These are phyloP conservation scores for Anomalospiza imberbis DNA, from an alignment of 2,797 vertebrate species.

Conservation along the genomic window DNA sequence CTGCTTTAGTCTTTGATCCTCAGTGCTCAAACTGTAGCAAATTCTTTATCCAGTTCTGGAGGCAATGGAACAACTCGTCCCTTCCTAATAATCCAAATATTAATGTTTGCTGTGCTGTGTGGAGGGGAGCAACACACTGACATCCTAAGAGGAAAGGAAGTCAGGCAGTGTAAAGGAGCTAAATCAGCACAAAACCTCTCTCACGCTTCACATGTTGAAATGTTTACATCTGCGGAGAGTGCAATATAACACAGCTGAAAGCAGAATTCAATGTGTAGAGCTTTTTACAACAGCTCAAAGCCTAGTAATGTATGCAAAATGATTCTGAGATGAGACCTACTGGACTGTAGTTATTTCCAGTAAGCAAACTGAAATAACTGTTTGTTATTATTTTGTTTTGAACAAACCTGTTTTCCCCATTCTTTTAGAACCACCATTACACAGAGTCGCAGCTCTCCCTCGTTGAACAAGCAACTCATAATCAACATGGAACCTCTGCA, in stretches of 20 bases:
- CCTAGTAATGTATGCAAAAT: background rate
- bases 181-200: background rate
- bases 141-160: background rate
- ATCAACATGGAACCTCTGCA: conserved; percentile 96
- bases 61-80: background rate
- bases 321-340: background rate
- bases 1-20: background rate
- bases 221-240: background rate
- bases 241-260: background rate
- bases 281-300: background rate
- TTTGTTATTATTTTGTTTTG: no score
- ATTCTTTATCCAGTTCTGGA: background rate
- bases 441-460: conserved; percentile 92
- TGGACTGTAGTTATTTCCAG: background rate
- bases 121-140: background rate
- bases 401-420: background rate
- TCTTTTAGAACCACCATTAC: conserved; percentile 84
- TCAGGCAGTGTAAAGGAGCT: background rate
- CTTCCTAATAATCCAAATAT: background rate
- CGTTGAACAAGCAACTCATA: conserved; percentile 95
- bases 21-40: background rate
- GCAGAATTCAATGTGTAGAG: accelerated
- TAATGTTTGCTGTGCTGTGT: background rate
- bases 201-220: background rate
- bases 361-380: background rate